Base-by-base conservation (phyloP, 1,140 invertebrate species). In the Hypothenemus hampei region DNA sequence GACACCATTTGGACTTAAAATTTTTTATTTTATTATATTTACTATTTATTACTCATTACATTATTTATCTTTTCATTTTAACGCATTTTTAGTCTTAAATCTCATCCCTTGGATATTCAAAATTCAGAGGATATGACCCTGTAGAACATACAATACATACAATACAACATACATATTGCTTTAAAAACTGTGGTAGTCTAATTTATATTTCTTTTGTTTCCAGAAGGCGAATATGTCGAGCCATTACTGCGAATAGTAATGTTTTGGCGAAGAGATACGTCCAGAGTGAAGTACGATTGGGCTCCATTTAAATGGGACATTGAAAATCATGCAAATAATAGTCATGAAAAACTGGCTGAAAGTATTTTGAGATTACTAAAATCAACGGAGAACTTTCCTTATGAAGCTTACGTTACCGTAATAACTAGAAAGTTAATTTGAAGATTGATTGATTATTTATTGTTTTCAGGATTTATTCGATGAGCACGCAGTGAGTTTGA, bases 211-310 rank as follows among this genome's bases (percentile, higher is more conserved):
- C n/a, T n/a, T n/a, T n/a, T n/a, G n/a, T 63, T 62, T 39, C n/a
- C 40, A 76, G 75, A 69, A 21, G 78, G 78, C 63, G 73, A 75
- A 8, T 75, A 73, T 43, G 70, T 74, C 53, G 82, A 86, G 55
- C 79, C 85, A 29, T 69, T 84, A 21, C 71, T 87, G 36, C 80
- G 85, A 31, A 81, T 91, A 36, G 91, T 93, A 0, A 85, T 97
- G 22, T 83, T 97, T 55, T 97, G 93, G 91, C 78, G 93, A 15
- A 78, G 86, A 35, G 91, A 94, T 69, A 79, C 81, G 13, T 83
- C 83, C 16, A 83, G 87, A 48, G 74, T 96, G n/a, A 90, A 89
- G 66, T 97, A 94, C 67, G 91, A 95, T 66, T 97, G 93, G 92
- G 70, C 92, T 3, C 76, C 80, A 52, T 77, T 78, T 37, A 78